Percentiles rank a stretch among this genome's conserved stretches.
phyloP scores from a whole-genome alignment of 1,140 invertebrate genomes.

The Drosophila truncata region DNA sequence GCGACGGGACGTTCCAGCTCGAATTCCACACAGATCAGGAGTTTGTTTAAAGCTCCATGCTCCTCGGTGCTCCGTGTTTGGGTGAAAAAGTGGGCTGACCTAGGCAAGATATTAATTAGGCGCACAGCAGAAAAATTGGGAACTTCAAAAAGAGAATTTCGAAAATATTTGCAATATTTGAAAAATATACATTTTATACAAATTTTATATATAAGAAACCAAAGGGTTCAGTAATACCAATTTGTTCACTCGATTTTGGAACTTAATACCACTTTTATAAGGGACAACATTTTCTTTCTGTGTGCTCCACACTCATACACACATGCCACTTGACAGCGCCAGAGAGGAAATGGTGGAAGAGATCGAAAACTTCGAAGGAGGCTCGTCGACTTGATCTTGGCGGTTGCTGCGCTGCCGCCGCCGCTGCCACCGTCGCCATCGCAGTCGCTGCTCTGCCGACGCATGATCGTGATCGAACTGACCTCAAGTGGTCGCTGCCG shows the following conservation, averaged over 20 bases:
- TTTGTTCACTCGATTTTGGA: no score
- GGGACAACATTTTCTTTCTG: slow-evolving; percentile 11
- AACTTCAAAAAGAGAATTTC: background rate
- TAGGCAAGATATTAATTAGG: slow-evolving; percentile 45
- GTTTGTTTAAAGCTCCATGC: background rate
- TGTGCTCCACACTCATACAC: slow-evolving; percentile 26
- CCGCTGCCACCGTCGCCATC: background rate
- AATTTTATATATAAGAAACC: no score
- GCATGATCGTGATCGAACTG: slow-evolving; percentile 77
- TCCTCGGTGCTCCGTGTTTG: background rate
- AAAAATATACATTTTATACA: background rate
- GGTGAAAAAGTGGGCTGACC: slow-evolving; percentile 49
- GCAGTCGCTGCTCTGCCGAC: slow-evolving; percentile 46
- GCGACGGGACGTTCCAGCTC: slow-evolving; percentile 22
- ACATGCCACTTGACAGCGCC: slow-evolving; percentile 57
- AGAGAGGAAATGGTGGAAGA: slow-evolving; percentile 17
- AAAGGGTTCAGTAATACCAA: no score
- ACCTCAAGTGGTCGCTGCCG: slow-evolving; percentile 68
- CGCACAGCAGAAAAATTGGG: slow-evolving; percentile 5
- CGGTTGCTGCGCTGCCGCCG: slow-evolving; percentile 37
- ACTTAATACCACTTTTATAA: background rate
- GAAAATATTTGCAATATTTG: background rate
- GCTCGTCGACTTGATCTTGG: slow-evolving; percentile 63
- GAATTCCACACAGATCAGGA: slow-evolving; percentile 38
- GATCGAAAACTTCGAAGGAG: slow-evolving; percentile 62